Conservation (phyloP, 2,797 vertebrate species). For the Microtus obscurus region DNA sequence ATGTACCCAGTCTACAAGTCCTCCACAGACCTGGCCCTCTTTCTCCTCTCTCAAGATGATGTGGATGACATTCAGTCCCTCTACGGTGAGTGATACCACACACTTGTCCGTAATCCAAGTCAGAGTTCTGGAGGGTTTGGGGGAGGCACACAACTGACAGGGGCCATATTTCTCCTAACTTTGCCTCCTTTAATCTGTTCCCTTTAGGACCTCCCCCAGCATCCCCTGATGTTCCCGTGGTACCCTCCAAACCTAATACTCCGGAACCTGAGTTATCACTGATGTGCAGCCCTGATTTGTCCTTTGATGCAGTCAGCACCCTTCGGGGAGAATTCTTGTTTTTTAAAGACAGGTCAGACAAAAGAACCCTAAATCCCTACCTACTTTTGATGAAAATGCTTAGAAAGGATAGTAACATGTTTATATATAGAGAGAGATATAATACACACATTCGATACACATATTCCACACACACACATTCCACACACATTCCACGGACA, state of each 20-base stretch:
- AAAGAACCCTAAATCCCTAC: neutral
- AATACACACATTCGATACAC: neutral
- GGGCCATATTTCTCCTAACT: neutral
- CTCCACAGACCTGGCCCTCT: slow-evolving; percentile 71
- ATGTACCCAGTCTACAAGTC: slow-evolving; percentile 89
- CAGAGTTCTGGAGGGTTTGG: neutral
- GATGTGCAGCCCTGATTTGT: slow-evolving; percentile 87
- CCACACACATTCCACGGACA: too few species aligned
- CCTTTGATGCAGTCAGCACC: slow-evolving; percentile 90
- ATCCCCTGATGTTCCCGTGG: neutral
- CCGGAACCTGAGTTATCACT: slow-evolving; percentile 55
- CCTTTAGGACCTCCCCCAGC: slow-evolving; percentile 75
- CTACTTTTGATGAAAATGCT: neutral
- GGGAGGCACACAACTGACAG: neutral
- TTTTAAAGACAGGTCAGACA: slow-evolving; percentile 91
- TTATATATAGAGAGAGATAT: neutral
- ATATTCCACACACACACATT: neutral
- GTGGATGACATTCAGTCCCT: slow-evolving; percentile 89
- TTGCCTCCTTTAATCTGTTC: neutral
- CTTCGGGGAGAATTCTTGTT: slow-evolving; percentile 91
- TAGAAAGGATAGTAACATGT: slow-evolving; percentile 9
- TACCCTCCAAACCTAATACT: slow-evolving; percentile 40
- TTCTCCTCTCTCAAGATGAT: slow-evolving; percentile 87
- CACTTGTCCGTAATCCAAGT: neutral
- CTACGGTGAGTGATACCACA: slow-evolving; percentile 85